A percentile compares a stretch with the other conserved stretches of the same genome.
Evolutionary conservation across 1,140 invertebrate species (phyloP).

Genomic region (Liolophura sinensis): DNA sequence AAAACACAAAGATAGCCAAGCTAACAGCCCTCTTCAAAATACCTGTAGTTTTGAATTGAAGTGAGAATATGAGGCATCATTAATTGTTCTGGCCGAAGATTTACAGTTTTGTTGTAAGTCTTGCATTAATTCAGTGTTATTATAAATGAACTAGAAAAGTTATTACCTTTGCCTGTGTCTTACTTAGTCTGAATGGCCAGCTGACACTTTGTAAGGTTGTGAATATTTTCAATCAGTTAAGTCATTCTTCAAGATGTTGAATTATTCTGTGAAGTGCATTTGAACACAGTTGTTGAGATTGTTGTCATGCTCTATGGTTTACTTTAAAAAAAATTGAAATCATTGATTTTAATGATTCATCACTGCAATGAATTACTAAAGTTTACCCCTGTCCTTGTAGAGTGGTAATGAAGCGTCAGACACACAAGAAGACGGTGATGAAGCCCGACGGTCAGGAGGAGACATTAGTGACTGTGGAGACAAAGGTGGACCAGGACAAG

Average conservation of each 20-base stretch:
- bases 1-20: too few species aligned
- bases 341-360: neutral
- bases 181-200: neutral
- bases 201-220: neutral
- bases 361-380: neutral
- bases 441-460: slow-evolving; percentile 47
- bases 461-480: slow-evolving; percentile 46
- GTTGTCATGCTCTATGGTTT: neutral
- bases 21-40: too few species aligned
- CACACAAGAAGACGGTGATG: slow-evolving; percentile 51
- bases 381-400: slow-evolving; percentile 22
- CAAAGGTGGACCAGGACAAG: slow-evolving; percentile 48
- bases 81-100: neutral
- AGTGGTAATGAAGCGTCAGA: slow-evolving; percentile 53
- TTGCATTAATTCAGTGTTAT: too few species aligned
- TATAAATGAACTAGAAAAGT: neutral
- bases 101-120: neutral
- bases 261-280: neutral
- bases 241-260: neutral
- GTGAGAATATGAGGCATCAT: too few species aligned
- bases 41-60: too few species aligned
- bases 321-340: neutral
- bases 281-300: neutral
- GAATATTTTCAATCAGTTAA: neutral
- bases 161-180: neutral